phyloP scores from a whole-genome alignment of 2,113 vertebrate genomes.

The Oenanthe melanoleuca region DNA sequence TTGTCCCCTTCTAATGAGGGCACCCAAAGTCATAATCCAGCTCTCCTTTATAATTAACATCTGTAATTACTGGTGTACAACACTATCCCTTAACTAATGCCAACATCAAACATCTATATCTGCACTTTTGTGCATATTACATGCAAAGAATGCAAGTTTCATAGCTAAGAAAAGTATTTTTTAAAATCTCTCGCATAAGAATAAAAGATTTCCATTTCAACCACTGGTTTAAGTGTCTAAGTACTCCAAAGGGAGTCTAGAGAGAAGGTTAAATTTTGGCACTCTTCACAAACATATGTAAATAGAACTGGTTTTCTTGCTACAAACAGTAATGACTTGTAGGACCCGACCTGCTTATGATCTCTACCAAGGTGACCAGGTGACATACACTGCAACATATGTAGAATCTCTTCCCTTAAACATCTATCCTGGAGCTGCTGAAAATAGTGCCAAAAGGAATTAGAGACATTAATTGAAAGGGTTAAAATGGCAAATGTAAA shows the following conservation, averaged over 20 bases:
- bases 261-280: background rate
- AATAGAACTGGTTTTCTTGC: background rate
- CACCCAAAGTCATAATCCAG: conserved; percentile 28
- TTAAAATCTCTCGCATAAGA: background rate
- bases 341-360: background rate
- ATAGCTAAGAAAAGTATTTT: background rate
- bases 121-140: background rate
- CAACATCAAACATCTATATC: background rate
- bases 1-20: conserved; percentile 38
- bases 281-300: background rate
- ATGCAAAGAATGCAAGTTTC: background rate
- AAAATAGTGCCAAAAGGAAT: conserved; percentile 25
- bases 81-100: background rate
- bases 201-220: background rate
- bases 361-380: background rate
- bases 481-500: background rate
- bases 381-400: accelerated
- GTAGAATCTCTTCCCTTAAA: background rate
- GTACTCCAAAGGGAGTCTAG: background rate
- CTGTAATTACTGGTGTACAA: conserved; percentile 12
- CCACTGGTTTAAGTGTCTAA: background rate
- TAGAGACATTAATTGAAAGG: background rate
- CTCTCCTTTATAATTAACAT: background rate
- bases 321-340: background rate
- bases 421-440: background rate